Base-by-base conservation (phyloP, 2,797 vertebrate genomes). In the Cryptoprocta ferox region DNA sequence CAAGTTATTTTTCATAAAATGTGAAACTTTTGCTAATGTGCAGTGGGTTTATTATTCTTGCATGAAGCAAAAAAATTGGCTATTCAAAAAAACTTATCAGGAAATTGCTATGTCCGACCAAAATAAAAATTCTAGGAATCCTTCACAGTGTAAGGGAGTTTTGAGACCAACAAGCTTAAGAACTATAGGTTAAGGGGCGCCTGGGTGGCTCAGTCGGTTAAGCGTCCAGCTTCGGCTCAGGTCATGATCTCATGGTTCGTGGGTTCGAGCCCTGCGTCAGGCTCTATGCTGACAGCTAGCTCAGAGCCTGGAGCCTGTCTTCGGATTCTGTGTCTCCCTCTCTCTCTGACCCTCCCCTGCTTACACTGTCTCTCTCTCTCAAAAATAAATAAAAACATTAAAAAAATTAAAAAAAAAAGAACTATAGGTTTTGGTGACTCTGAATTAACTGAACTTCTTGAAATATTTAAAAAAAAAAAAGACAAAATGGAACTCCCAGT, bases 41-140 rank as follows among this genome's bases (percentile, higher is more conserved):
- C 35, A 59, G 48, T 92, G 73, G 21, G 19, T 68, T 90, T 84
- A 48, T 87, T 86, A 70, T 94, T 94, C 78, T 95, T 42, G 42
- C 84, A 48, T 63, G 32, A 84, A 50, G 65, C 5, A 71, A 24
- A 45, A 45, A 81, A 78, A 45, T 45, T 13, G 14, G 76, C 45
- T 82, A 59, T 66, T 94, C 65, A 0, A 32, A 86, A 89, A 88
- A 59, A 28, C 42, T 50, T 87, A 10, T 39, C 32, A 45, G 39
- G 8, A 61, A 91, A 84, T 84, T 80, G 78, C 70, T 28, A 32
- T 66, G 65, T 78, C 21, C 9, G 70, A 37, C 30, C 24, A 12
- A 92, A 82, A 71, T 83, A 89, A 66, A 90, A 90, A 16, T 65
- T 81, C 39, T 90, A 2, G 50, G 50, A 53, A n/a, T 86, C 5